Evolutionary conservation across 1,140 invertebrate genomes (phyloP).

Genomic region (Bombus superbus): DNA sequence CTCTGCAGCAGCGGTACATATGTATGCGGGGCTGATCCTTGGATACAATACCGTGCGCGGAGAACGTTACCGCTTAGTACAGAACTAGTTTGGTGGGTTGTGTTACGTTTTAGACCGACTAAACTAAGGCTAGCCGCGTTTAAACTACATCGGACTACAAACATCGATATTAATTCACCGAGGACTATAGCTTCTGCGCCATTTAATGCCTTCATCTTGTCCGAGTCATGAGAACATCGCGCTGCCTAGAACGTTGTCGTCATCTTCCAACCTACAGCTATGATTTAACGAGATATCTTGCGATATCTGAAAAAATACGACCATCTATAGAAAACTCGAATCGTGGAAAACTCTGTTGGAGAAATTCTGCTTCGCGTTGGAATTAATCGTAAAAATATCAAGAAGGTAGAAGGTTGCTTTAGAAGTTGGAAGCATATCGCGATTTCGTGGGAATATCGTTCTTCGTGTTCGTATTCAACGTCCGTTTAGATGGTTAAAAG

Average conservation of each 20-base stretch:
- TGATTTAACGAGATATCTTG: background rate
- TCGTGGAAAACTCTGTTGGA: background rate
- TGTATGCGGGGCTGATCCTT: conserved; percentile 58
- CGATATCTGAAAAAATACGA: too few species aligned
- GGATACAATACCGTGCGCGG: conserved; percentile 66
- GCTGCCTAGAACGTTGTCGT: background rate
- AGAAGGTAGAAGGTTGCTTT: background rate
- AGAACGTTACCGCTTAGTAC: conserved; percentile 68
- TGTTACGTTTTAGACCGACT: conserved; percentile 73
- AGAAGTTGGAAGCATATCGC: background rate
- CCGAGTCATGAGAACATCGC: background rate
- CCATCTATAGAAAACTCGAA: too few species aligned
- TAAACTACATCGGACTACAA: conserved; percentile 46
- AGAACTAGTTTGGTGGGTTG: conserved; percentile 81
- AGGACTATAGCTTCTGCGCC: background rate
- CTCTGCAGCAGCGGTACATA: conserved; percentile 62
- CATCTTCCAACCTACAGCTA: too few species aligned
- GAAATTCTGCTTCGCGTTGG: too few species aligned
- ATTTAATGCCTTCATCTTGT: background rate
- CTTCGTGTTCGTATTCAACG: too few species aligned
- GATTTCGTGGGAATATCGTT: background rate
- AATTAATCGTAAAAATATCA: background rate
- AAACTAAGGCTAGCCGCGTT: conserved; percentile 60
- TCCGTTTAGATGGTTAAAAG: background rate
- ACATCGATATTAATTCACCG: conserved; percentile 38